Base-by-base conservation (phyloP, 2,888 invertebrate species). In the Eubasilissa splendida region DNA sequence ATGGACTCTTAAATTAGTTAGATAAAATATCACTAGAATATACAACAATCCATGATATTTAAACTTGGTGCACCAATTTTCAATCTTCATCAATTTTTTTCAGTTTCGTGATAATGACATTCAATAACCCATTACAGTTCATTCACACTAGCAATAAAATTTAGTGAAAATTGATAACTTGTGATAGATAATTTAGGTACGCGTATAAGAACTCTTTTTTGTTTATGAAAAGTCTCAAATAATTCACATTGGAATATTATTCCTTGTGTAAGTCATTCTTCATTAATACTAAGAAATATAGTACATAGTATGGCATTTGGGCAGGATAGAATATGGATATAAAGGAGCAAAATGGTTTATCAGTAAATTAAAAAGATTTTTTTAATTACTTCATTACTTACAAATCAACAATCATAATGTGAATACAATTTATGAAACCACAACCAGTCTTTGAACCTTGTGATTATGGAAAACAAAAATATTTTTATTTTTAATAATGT, bases 191-290 rank as follows among this genome's bases (percentile, higher is more conserved):
- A 73, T 54, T 71, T 54, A 22, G 22, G 22, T 31, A 12, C 4
- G 31, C 33, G 14, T 52, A 68, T 68, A 58, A 65, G 63, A 68
- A 75, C 68, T 74, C 73, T 77, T 74, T 68, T 70, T 75, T 75
- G 77, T 77, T 71, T 77, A 80, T 68, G 54, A 77, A 82, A 50
- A 50, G 1, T 12, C 14, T 50, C 50, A 68, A 50, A 68, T 68
- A 50, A 14, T 68, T 68, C 22, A 52, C 68, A 22, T 14, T 3
- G 10, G n/a, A 50, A 12, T 50, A 53, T 68, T 68, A 68, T 68
- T 42, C 50, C 10, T 14, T 68, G 31, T 33, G 14, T 60, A 31
- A 22, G 22, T 63, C 8, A 11, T 22, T 63, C 31, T 63, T 63
- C 11, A 11, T 11, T 22, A 8, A 63, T 22, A 63, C 31, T 8